Evolutionary conservation across 2,113 vertebrate species (phyloP).

Genomic region (Cisticola juncidis): DNA sequence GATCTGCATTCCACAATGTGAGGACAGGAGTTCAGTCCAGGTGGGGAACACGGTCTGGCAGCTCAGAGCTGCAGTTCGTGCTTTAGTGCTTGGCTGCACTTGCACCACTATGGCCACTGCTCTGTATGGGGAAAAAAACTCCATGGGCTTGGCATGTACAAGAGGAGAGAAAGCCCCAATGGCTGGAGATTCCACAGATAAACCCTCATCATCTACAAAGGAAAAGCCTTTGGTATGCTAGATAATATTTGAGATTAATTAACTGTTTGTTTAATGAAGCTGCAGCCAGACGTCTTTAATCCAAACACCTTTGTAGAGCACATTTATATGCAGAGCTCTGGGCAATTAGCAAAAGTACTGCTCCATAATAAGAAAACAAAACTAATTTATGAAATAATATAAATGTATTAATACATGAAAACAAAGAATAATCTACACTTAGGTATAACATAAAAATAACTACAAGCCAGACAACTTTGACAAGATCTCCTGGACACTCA

Average conservation of each 20-base stretch:
- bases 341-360: slow-evolving; percentile 9
- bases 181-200: slow-evolving; percentile 34
- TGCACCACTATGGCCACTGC: background rate
- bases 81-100: background rate
- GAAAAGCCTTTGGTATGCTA: slow-evolving; percentile 1
- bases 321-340: slow-evolving; percentile 16
- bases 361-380: slow-evolving; percentile 24
- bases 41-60: background rate
- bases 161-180: background rate
- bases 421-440: slow-evolving; percentile 26
- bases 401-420: background rate
- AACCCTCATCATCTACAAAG: background rate
- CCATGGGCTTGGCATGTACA: background rate
- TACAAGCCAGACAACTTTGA: slow-evolving; percentile 54
- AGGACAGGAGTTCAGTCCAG: background rate
- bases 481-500: slow-evolving; percentile 28
- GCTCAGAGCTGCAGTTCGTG: background rate
- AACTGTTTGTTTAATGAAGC: slow-evolving; percentile 50
- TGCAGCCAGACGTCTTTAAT: slow-evolving; percentile 43
- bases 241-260: slow-evolving; percentile 51
- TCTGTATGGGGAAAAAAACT: background rate
- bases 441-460: slow-evolving; percentile 54
- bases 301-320: slow-evolving; percentile 21
- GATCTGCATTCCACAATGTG: background rate
- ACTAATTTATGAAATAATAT: slow-evolving; percentile 41